A percentile compares a stretch with the other conserved stretches of the same genome.
phyloP scores from a whole-genome alignment of 2,113 vertebrate species.

The Pseudolaguvia tuberculata region DNA sequence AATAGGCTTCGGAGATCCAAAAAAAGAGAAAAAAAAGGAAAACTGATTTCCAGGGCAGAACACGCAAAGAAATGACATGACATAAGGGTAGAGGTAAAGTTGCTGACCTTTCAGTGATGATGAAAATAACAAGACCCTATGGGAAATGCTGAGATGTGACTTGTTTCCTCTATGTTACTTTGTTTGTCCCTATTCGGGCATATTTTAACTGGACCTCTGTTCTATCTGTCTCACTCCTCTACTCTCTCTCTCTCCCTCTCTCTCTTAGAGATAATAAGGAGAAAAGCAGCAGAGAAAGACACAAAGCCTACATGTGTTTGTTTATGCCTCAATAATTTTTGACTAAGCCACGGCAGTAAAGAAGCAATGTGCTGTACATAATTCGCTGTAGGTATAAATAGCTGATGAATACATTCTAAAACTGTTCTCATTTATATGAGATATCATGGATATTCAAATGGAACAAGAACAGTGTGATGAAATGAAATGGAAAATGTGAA shows the following conservation, averaged over 20 bases:
- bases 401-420: conserved; percentile 59
- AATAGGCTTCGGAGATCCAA: conserved; percentile 34
- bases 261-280: conserved; percentile 29
- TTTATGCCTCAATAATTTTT: conserved; percentile 50
- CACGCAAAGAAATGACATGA: not conserved
- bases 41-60: conserved; percentile 22
- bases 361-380: conserved; percentile 43
- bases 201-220: not conserved
- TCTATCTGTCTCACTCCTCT: conserved; percentile 3
- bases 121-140: conserved; percentile 37
- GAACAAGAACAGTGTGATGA: conserved; percentile 7
- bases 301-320: conserved; percentile 42
- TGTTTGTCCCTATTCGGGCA: conserved; percentile 9
- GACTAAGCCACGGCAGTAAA: conserved; percentile 43
- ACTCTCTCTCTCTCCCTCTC: not conserved
- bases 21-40: conserved; percentile 3
- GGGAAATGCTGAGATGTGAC: conserved; percentile 17
- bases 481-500: conserved; percentile 48
- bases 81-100: conserved; percentile 11
- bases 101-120: conserved; percentile 33
- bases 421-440: conserved; percentile 58
- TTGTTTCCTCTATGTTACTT: conserved; percentile 23
- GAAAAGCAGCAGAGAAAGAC: conserved; percentile 23
- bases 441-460: conserved; percentile 57
- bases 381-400: conserved; percentile 55